Conservation (phyloP, 2,888 invertebrate genomes). For the Tetropium fuscum region DNA sequence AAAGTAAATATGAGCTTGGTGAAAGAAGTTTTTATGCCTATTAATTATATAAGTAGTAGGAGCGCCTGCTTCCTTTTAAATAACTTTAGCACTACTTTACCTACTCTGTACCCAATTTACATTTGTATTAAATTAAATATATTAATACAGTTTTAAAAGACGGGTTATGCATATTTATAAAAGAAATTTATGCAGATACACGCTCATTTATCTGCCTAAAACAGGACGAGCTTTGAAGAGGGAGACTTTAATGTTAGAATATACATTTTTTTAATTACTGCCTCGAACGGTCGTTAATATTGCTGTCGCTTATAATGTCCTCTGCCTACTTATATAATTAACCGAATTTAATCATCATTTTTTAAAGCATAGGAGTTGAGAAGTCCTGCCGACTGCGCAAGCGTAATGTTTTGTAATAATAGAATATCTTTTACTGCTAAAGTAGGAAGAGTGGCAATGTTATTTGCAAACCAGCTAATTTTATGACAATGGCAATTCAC, state of each 20-base stretch:
- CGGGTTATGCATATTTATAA: conserved; percentile 22
- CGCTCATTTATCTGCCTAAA: conserved; percentile 11
- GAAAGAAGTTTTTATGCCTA: neutral
- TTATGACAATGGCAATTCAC: too few relatives aligned
- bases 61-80: neutral
- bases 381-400: too few relatives aligned
- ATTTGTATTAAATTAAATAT: conserved; percentile 16
- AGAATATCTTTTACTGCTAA: too few relatives aligned
- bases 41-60: neutral
- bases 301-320: too few relatives aligned
- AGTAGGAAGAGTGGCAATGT: too few relatives aligned
- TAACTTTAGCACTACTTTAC: neutral
- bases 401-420: too few relatives aligned
- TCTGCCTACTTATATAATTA: too few relatives aligned
- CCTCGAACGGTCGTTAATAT: too few relatives aligned
- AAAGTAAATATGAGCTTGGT: neutral
- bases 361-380: too few relatives aligned
- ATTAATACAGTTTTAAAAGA: conserved; percentile 26
- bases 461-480: too few relatives aligned
- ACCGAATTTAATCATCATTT: too few relatives aligned
- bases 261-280: neutral
- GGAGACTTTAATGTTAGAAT: conserved; percentile 4
- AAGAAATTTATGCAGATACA: conserved; percentile 19
- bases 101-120: conserved; percentile 11
- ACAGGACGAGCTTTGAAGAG: neutral